Evolutionary conservation across 2,888 invertebrate species (phyloP), one percentile per base, ranked within the genome.

Genomic region (Capitulum mitella): DNA sequence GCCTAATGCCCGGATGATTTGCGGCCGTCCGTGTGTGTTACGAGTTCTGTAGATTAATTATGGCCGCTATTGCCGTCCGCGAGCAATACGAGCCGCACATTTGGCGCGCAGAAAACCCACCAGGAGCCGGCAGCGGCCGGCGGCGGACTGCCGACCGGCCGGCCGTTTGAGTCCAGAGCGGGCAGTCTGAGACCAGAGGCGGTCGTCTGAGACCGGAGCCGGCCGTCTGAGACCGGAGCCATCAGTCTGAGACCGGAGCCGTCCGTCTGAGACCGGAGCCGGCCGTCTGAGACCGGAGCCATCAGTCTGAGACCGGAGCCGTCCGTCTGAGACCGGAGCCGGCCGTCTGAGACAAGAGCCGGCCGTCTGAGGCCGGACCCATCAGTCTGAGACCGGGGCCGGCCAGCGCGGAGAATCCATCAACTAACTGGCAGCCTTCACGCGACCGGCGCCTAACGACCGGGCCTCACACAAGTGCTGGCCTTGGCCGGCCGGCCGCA

Each of bases 381-480:
- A 12, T 43, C 51, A 22, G 51, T 0, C 58, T 58, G 58, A 29
- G 29, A 58, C 22, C n/a, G n/a, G 19, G 19, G 26, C 37, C 70
- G 70, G 10, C 40, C 40, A 10, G 70, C 70, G 29, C 58, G 3
- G 29, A 58, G 70, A 70, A 70, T 70, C 70, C 70, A 70, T 70
- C 70, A 70, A 40, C 40, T 70, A 40, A 70, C 70, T 70, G 70
- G 70, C 70, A 70, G 70, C 37, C 26, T 70, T 70, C 70, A 70
- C 70, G 70, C 70, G 70, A 70, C 70, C 70, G 40, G 26, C 6
- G 34, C 37, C 70, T 70, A 70, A 70, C 70, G 70, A 37, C 37
- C 22, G 10, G 70, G 70, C 37, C 40, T 70, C 70, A 70, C 70
- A 70, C 70, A 70, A 37, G 40, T 2, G 3, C 26, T 70, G 70